A percentile compares a stretch with the other conserved stretches of the same genome.
phyloP scores from a whole-genome alignment of 2,113 vertebrate genomes.

The Galeopterus variegatus region DNA sequence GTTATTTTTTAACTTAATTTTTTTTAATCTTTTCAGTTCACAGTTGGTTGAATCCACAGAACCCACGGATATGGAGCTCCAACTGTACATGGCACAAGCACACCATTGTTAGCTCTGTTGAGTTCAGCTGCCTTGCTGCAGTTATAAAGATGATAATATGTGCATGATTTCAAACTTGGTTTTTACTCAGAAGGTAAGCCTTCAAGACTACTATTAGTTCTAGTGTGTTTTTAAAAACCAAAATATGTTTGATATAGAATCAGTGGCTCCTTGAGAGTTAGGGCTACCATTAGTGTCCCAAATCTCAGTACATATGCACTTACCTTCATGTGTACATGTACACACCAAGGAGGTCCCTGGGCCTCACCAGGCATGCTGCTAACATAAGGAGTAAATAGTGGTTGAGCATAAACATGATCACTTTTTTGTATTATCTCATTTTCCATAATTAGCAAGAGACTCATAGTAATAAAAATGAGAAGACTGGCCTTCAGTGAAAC shows the following conservation, averaged over 20 bases:
- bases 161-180: constrained; percentile 18
- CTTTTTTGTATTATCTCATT: not conserved
- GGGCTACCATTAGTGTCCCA: not conserved
- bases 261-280: not conserved
- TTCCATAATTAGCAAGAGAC: not conserved
- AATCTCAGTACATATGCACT: not conserved
- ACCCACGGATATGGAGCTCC: too few relatives aligned
- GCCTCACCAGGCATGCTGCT: not conserved
- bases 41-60: too few relatives aligned
- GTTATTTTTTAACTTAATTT: too few relatives aligned
- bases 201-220: not conserved
- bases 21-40: too few relatives aligned
- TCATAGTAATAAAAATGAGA: not conserved
- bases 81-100: not conserved
- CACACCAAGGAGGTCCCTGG: too few relatives aligned
- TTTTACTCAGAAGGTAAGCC: not conserved
- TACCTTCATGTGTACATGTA: not conserved
- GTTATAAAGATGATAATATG: not conserved
- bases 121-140: not conserved
- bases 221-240: not conserved
- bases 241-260: not conserved
- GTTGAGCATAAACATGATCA: not conserved
- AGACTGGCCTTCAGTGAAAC: not conserved
- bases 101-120: not conserved
- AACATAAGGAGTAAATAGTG: not conserved